Base-by-base conservation (phyloP, 2,113 vertebrate species). In the Percopsis transmontana region DNA sequence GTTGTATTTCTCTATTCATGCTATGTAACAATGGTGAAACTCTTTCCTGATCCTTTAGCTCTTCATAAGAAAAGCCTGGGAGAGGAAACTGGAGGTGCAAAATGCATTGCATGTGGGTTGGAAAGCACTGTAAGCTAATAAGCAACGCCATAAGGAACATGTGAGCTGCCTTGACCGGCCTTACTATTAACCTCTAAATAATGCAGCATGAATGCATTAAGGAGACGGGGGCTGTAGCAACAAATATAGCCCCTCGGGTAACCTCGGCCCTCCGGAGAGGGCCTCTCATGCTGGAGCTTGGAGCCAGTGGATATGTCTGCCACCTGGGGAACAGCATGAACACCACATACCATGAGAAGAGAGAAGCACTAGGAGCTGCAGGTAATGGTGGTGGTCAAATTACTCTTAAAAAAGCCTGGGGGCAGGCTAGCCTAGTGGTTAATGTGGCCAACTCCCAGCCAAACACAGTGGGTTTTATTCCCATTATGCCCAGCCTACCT, bases 151-250 rank as follows among this genome's bases (percentile, higher is more conserved):
- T 59, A 20, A 69, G 66, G 61, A 44, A 60, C 20, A 75, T 11
- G 33, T 64, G 23, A 73, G 64, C 54, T 63, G 72, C 72, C 71
- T 62, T 72, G 69, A 78, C 76, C 72, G 67, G 63, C 57, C 62
- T 41, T 44, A 3, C 51, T 3, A 10, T 63, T 85, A 21, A 15
- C 42, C 33, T 48, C 14, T 90, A 64, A 88, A 90, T 90, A 83
- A 90, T 89, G 66, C 68, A 90, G 44, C 0, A 7, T 5, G 21
- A 50, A 68, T 83, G 72, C 68, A 82, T 81, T 85, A 72, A 45
- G 68, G 70, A 63, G 40, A n/a, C 15, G 21, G n/a, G 50, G 57
- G 27, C 39, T 53, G 40, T 20, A 27, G 24, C 56, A 44, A 57
- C 50, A 72, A 64, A 69, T 73, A 71, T 56, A 81, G 69, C 71